Base-by-base conservation (phyloP, 2,797 vertebrate species). In the Malacoctenus gilli region DNA sequence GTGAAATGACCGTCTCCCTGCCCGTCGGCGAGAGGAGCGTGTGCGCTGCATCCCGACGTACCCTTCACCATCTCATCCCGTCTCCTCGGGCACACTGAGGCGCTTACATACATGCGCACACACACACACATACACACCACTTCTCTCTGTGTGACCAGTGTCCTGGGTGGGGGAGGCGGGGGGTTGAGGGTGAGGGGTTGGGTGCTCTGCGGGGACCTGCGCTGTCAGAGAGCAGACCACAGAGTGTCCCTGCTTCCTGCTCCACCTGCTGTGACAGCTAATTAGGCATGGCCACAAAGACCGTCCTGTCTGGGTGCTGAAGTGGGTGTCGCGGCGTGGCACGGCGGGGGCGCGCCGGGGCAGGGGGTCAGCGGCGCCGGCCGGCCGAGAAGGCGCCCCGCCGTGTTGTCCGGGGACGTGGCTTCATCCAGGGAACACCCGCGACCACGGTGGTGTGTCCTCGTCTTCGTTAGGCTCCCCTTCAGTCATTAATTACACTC, bases 191-290 rank as follows among this genome's bases (percentile, higher is more conserved):
- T n/a, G n/a, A n/a, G n/a, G n/a, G n/a, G n/a, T n/a, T n/a, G n/a
- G 77, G 68, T 72, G 69, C 76, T 83, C 73, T 80, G 57, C 8
- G 3, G 77, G 71, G 82, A 84, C 74, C 67, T 71, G 64, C 62
- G 70, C 79, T 87, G 83, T 87, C 86, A 87, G 70, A 77, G 77
- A 81, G 77, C 79, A 82, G 82, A 77, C 82, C 80, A 62, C 59
- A 74, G 59, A 73, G 60, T 49, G 63, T 79, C 58, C 67, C 71
- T 52, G 77, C 59, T 82, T 65, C 59, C 66, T 65, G 73, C 69
- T 81, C 80, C 83, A 86, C 86, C 85, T 87, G 87, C 84, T 85
- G 88, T 84, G 89, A 86, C 88, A 89, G 86, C 85, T 90, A 89
- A 91, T 91, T 90, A 91, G 79, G 80, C 77, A 66, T 72, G 71